These are phyloP conservation scores for Cassiopea andromeda DNA, from an alignment of 30 jellyfish, hydroid and myxozoan species.

Conservation along the genomic window DNA sequence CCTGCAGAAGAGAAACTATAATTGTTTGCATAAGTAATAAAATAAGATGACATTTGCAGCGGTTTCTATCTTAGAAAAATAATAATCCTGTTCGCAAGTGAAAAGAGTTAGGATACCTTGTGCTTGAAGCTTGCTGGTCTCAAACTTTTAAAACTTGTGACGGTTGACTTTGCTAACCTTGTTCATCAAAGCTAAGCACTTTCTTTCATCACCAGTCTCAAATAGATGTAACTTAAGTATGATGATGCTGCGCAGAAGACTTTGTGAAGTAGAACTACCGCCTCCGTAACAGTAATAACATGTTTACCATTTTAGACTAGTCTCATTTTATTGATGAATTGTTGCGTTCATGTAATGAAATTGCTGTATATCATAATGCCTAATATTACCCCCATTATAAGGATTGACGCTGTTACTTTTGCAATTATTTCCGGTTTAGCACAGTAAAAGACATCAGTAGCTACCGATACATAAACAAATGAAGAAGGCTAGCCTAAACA, in stretches of 20 bases:
- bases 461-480: constrained; percentile 52
- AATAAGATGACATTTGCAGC: background rate
- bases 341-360: constrained; percentile 32
- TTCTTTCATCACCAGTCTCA: background rate
- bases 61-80: background rate
- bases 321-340: constrained; percentile 12
- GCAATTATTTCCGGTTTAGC: constrained; percentile 47
- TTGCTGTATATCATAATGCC: constrained; percentile 22
- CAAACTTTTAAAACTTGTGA: no score
- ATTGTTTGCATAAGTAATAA: background rate
- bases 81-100: background rate
- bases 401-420: constrained; percentile 42
- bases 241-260: background rate
- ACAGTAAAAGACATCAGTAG: constrained; percentile 22
- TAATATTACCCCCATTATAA: constrained; percentile 22
- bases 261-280: background rate
- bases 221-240: background rate
- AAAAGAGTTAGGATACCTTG: constrained; percentile 1
- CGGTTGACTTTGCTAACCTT: no score
- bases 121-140: no score
- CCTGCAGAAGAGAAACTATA: no score
- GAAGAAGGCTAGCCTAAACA: constrained; percentile 45
- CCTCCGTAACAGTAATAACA: constrained; percentile 17
- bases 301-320: constrained; percentile 29
- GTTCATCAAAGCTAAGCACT: no score